Evolutionary conservation across 2,113 vertebrate species (phyloP).

Genomic region (Apus apus): DNA sequence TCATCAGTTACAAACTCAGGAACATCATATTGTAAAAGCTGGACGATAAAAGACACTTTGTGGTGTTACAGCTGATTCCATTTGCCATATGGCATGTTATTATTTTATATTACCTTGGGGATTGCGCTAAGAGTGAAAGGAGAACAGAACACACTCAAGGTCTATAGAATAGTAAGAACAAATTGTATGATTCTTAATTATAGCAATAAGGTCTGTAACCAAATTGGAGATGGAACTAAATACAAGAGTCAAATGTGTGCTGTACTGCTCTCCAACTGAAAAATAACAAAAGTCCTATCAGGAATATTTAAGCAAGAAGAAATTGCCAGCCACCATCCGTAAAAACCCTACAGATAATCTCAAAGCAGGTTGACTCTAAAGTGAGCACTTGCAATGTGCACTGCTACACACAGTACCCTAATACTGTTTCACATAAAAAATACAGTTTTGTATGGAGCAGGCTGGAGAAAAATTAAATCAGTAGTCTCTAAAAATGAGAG

Average conservation of each 20-base stretch:
- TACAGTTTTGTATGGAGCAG: background rate
- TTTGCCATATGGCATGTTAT: slow-evolving; percentile 58
- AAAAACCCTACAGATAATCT: background rate
- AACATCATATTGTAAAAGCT: slow-evolving; percentile 49
- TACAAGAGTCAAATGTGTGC: background rate
- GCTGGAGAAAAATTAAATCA: background rate
- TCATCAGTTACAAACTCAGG: slow-evolving; percentile 56
- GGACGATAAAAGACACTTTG: background rate
- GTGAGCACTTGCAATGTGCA: background rate
- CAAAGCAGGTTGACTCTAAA: background rate
- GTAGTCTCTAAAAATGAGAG: slow-evolving; percentile 14
- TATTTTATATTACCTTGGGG: slow-evolving; percentile 54
- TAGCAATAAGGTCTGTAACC: slow-evolving; percentile 37
- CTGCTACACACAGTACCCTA: background rate
- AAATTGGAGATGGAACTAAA: slow-evolving; percentile 1
- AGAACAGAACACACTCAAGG: slow-evolving; percentile 30
- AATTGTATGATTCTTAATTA: slow-evolving; percentile 55
- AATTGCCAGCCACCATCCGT: background rate
- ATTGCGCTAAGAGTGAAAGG: background rate
- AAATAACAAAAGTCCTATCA: slow-evolving; percentile 5
- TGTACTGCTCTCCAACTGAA: background rate
- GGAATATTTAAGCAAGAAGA: slow-evolving; percentile 28
- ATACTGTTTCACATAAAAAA: background rate
- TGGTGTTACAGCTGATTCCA: slow-evolving; percentile 31
- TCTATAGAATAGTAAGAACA: slow-evolving; percentile 43